phyloP scores from a whole-genome alignment of 2,888 invertebrate species.

The Neelides folsomi region DNA sequence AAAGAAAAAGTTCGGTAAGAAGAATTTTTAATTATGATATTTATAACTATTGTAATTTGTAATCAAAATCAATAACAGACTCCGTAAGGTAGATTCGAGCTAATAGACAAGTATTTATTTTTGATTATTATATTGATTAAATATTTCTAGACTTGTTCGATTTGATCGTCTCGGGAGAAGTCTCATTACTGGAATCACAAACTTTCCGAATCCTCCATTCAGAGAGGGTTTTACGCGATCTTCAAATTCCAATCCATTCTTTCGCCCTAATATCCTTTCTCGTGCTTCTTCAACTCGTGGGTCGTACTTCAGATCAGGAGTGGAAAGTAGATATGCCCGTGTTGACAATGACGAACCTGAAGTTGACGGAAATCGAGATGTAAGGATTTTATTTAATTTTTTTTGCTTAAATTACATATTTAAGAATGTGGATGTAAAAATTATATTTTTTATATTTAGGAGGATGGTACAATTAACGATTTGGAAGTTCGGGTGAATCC shows the following conservation, averaged over 20 bases:
- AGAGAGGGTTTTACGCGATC: not conserved
- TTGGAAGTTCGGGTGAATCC: too few relatives aligned
- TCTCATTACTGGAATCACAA: slow-evolving; percentile 71
- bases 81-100: too few relatives aligned
- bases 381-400: not conserved
- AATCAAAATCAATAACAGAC: too few relatives aligned
- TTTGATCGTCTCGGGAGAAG: slow-evolving; percentile 69
- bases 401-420: too few relatives aligned
- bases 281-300: slow-evolving; percentile 3
- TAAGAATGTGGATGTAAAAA: too few relatives aligned
- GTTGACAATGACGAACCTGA: slow-evolving; percentile 1
- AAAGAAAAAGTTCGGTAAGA: slow-evolving; percentile 67
- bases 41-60: not conserved
- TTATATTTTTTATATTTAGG: too few relatives aligned
- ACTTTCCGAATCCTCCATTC: slow-evolving; percentile 39
- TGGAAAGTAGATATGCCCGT: too few relatives aligned
- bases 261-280: slow-evolving; percentile 21
- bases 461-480: too few relatives aligned
- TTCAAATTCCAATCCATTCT: slow-evolving; percentile 3
- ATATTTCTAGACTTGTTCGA: slow-evolving; percentile 56
- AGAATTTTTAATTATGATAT: too few relatives aligned
- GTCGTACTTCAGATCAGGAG: not conserved
- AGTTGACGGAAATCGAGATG: slow-evolving; percentile 3
- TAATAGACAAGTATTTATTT: not conserved
- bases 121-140: slow-evolving; percentile 3